phyloP scores from a whole-genome alignment of 2,888 invertebrate species.

The Acrobeloides nanus region DNA sequence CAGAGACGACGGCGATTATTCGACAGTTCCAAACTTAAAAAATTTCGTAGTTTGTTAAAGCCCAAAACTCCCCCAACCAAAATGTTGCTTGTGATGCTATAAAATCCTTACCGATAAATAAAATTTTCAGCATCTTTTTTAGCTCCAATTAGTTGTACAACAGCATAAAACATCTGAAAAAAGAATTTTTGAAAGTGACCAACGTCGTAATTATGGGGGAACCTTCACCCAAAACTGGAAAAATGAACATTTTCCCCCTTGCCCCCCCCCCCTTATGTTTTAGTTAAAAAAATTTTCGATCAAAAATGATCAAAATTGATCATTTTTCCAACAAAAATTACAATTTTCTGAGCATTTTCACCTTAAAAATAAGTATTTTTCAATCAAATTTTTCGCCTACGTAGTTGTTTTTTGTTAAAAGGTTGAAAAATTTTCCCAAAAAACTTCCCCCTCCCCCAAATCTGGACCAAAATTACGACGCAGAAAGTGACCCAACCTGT shows the following conservation, averaged over 20 bases:
- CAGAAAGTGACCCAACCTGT: constrained; percentile 34
- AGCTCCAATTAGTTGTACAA: constrained; percentile 96
- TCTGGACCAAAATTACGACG: too few relatives aligned
- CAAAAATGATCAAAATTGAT: too few relatives aligned
- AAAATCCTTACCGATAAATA: constrained; percentile 69
- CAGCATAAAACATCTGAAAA: constrained; percentile 65
- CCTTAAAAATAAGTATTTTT: too few relatives aligned
- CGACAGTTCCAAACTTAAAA: constrained; percentile 78
- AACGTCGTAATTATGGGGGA: too few relatives aligned
- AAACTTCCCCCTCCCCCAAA: too few relatives aligned
- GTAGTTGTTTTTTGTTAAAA: not conserved
- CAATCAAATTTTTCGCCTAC: too few relatives aligned
- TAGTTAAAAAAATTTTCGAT: too few relatives aligned
- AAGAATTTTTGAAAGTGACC: not conserved
- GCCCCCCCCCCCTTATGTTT: too few relatives aligned
- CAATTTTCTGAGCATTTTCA: too few relatives aligned
- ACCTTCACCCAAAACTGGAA: not conserved
- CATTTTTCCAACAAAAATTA: too few relatives aligned
- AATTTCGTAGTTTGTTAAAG: constrained; percentile 7
- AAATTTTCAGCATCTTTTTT: constrained; percentile 98
- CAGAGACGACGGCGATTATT: constrained; percentile 86
- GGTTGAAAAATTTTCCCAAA: not conserved
- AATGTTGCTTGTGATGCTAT: constrained; percentile 5
- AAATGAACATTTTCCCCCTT: too few relatives aligned
- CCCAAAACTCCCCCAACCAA: not conserved